Conservation (phyloP, 2,113 vertebrate genomes). For the Gallinago media region DNA sequence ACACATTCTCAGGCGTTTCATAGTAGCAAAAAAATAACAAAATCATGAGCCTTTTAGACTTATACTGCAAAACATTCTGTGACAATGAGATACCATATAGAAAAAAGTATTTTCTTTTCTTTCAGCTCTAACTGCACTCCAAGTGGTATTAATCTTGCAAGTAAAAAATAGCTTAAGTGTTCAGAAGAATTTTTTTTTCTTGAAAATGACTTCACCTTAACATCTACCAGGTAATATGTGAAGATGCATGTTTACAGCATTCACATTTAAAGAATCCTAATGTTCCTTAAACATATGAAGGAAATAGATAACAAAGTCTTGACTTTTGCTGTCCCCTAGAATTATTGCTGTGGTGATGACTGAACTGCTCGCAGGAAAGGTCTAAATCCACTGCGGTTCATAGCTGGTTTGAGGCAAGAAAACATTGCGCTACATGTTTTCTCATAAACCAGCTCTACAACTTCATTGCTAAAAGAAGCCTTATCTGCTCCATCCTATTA, state of each 20-base stretch:
- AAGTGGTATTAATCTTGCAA: not conserved
- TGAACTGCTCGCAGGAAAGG: not conserved
- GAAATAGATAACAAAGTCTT: not conserved
- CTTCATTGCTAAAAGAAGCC: not conserved
- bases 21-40: not conserved
- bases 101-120: not conserved
- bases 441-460: not conserved
- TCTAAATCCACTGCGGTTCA: not conserved
- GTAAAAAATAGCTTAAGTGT: not conserved
- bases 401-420: not conserved
- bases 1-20: not conserved
- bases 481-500: not conserved
- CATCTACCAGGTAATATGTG: not conserved
- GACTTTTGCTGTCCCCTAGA: not conserved
- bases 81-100: accelerated
- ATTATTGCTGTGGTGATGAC: not conserved
- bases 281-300: not conserved
- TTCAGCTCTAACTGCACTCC: not conserved
- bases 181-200: not conserved
- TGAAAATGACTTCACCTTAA: not conserved
- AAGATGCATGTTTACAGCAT: not conserved
- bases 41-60: not conserved
- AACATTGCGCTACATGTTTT: not conserved
- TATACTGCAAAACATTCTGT: not conserved
- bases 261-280: not conserved